These are phyloP conservation scores for Harpagoxenus sublaevis DNA, from an alignment of 2,888 invertebrate genomes.

Conservation along the genomic window DNA sequence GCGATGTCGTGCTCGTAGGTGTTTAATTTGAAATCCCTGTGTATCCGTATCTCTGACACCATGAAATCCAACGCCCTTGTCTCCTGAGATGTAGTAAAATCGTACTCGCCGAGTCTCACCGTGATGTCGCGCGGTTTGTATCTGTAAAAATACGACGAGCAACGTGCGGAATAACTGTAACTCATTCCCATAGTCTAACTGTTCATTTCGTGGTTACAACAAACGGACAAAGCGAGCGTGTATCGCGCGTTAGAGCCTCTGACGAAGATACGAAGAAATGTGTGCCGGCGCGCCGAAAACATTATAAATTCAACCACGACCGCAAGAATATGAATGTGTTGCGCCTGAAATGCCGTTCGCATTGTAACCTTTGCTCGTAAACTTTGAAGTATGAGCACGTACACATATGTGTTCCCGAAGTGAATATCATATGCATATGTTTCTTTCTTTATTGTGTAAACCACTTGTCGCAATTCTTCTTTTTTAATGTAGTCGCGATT, in stretches of 20 bases:
- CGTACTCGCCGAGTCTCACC: conserved; percentile 94
- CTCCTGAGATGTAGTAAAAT: conserved; percentile 90
- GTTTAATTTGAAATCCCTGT: conserved; percentile 89
- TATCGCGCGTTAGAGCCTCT: background rate
- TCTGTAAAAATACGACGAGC: conserved; percentile 82
- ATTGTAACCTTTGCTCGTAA: conserved; percentile 12
- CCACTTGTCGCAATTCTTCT: background rate
- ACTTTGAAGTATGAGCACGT: background rate
- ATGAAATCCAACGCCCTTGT: conserved; percentile 91
- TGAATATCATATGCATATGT: background rate
- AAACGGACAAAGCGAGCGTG: conserved; percentile 4
- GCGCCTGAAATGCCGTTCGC: background rate
- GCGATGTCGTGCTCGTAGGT: conserved; percentile 93
- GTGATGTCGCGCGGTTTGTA: conserved; percentile 88
- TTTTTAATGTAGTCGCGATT: background rate
- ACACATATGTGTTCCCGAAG: background rate
- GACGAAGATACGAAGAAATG: background rate
- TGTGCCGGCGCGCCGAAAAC: background rate
- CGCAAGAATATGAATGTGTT: conserved; percentile 29
- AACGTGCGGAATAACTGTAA: conserved; percentile 48
- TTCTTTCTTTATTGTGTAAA: conserved; percentile 7
- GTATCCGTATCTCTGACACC: conserved; percentile 90
- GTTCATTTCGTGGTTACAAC: conserved; percentile 28
- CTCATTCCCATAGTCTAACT: conserved; percentile 20
- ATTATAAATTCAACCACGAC: conserved; percentile 29